A percentile compares a stretch with the other conserved stretches of the same genome.
These are phyloP conservation scores for Slavum lentiscoides DNA, from an alignment of 2,888 invertebrate species.

Conservation along the genomic window DNA sequence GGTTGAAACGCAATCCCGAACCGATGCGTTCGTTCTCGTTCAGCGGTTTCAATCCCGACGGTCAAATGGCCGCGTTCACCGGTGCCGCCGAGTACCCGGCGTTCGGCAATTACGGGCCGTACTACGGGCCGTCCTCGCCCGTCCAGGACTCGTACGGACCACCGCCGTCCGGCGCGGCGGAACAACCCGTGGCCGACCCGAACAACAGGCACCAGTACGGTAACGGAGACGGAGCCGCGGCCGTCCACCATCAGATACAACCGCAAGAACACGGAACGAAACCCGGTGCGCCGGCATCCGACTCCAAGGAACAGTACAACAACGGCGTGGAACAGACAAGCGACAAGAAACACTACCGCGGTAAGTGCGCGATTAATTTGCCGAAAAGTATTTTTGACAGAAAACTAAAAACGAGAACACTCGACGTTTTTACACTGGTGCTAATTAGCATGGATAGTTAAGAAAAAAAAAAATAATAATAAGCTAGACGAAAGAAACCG, in stretches of 20 bases:
- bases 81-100: slow-evolving; percentile 54
- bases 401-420: no score
- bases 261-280: slow-evolving; percentile 1
- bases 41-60: slow-evolving; percentile 57
- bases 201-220: background rate
- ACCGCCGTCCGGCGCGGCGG: slow-evolving; percentile 24
- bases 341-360: slow-evolving; percentile 51
- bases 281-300: background rate
- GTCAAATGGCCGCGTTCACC: slow-evolving; percentile 57
- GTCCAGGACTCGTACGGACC: slow-evolving; percentile 33
- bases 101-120: slow-evolving; percentile 32
- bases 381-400: no score
- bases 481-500: no score
- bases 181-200: slow-evolving; percentile 2
- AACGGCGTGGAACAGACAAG: slow-evolving; percentile 52
- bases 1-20: slow-evolving; percentile 55
- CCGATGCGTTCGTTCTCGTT: slow-evolving; percentile 56
- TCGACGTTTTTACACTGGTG: no score
- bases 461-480: no score
- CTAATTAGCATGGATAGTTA: no score
- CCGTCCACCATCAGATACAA: background rate
- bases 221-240: no score
- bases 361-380: slow-evolving; percentile 11
- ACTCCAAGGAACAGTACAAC: slow-evolving; percentile 11
- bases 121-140: slow-evolving; percentile 3